Base-by-base conservation (phyloP, 2,888 invertebrate genomes). In the Hofmannophila pseudospretella region DNA sequence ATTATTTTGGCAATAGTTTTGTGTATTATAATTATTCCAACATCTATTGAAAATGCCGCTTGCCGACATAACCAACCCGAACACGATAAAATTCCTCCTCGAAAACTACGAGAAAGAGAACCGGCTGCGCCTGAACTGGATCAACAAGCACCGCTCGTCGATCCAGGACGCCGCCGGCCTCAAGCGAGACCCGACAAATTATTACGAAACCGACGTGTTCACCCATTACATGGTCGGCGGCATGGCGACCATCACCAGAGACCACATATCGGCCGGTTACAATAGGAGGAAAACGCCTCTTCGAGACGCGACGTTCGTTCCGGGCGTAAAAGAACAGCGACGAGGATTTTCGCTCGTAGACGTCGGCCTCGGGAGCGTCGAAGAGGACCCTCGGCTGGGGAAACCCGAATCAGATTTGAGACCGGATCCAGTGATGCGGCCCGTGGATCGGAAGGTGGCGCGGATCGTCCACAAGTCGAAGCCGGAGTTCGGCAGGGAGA, bases 341-440 rank as follows among this genome's bases (percentile, higher is more conserved):
- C 54, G 60, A 4, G 66, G 63, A 0, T 48, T 74, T 50, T 65
- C 72, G 0, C 47, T 74, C 10, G 52, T 49, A 1, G 62, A 67
- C 2, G 43, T 72, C 1, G 67, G 68, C 2, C 45, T 73, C 2
- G 74, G 67, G 7, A 55, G 69, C 19, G 51, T 63, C 1, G 53
- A 58, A 51, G 51, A 57, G 1, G 73, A 75, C 41, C 63, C 65
- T 0, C 59, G 56, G 38, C 49, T 75, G 1, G 35, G 4, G 2
- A 57, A 67, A 34, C 56, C 66, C 2, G 54, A 64, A 3, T 49
- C 51, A 2, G 68, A 67, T 28, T 23, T 59, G 1, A 45, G 53
- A 2, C 35, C 29, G 4, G 71, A 73, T 20, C 73, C 72, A 0
- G 14, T 64, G 8, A 76, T 76, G 74, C 53, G 70, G 4, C 72